Evolutionary conservation across 1,140 invertebrate species (phyloP), one percentile per base, ranked within the genome.

Genomic region (Venustaconcha ellipsiformis): DNA sequence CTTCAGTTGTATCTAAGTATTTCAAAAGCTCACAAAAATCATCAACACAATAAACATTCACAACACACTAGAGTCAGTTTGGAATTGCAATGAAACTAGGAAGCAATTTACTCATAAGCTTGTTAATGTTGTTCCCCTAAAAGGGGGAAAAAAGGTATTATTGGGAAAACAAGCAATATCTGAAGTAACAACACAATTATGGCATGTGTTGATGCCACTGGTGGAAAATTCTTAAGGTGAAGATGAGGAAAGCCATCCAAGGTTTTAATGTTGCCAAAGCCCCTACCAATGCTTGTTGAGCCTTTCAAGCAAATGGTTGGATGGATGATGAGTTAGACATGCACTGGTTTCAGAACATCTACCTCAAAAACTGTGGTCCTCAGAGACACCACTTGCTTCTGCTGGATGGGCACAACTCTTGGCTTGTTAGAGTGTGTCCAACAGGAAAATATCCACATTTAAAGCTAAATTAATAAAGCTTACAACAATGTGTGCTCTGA

Each of bases 301-400:
- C 0, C 37, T 20, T 37, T 58, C 58, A 48, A 57, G 13, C 59
- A 74, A 74, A 74, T 23, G 65, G 56, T 37, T 79, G 77, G 74
- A 76, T 79, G 70, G 67, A 26, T 17, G 71, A 80, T n/a, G 37
- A 72, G 13, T 13, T 74, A 3, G 77, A 70, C 17, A 66, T 60
- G 20, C 20, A 65, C 48, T 82, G 82, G 80, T 84, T 82, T 72
- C 14, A 64, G 18, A 30, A 78, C 17, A 73, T 84, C 5, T 84
- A 78, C 62, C 65, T 82, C 2, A 68, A 72, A 69, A 17, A 79
- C 57, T 76, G 69, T 67, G 77, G 80, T 13, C 71, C 71, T 15
- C 56, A 73, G n/a, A 57, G 80, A 26, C 83, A 78, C 17, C 81
- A 81, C 23, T 30, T 83, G 3, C 67, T 84, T 4, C 72, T 83